Base-by-base conservation (phyloP, 2,113 vertebrate species). In the Poeciliopsis retropinna region DNA sequence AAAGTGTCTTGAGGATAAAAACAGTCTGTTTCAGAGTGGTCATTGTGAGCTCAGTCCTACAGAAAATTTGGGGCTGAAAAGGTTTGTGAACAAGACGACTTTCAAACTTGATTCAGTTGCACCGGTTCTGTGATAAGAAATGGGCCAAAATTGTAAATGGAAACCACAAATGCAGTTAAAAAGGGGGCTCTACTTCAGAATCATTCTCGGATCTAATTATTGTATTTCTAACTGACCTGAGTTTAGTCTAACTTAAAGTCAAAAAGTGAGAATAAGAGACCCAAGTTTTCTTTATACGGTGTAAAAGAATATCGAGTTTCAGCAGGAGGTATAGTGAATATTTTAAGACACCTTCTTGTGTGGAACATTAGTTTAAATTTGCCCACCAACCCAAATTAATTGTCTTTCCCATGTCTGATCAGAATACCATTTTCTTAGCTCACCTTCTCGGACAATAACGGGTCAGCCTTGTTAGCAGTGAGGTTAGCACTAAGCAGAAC, bases 401-500 rank as follows among this genome's bases (percentile, higher is more conserved):
- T 19, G 7, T 22, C 22, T 17, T 44, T 44, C 41, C 12, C 15
- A 5, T 22, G 22, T 25, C 51, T 25, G 51, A 54, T 54, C 51
- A 54, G 22, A 79, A 47, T 85, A 85, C 75, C 64, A 78, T 82
- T 86, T 70, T 79, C 81, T 84, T 87, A 75, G 67, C 73, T 73
- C 22, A 6, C 67, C 44, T 79, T 73, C 73, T 72, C 11, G 19
- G 75, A 90, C 87, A 90, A 91, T 81, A 76, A 79, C 14, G 22
- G 8, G 54, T 72, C 60, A 70, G 79, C 88, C 83, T 84, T 78
- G 84, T 82, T 75, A 81, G 85, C 78, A 65, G 79, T 1, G 76
- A 88, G 91, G 90, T 92, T 87, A 88, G 78, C 74, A 15, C 79
- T 25, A n/a, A 69, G 86, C 88, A 82, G 76, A 86, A 84, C 78